phyloP scores from a whole-genome alignment of 2,888 invertebrate genomes.

The Lasioglossum oenotherae region DNA sequence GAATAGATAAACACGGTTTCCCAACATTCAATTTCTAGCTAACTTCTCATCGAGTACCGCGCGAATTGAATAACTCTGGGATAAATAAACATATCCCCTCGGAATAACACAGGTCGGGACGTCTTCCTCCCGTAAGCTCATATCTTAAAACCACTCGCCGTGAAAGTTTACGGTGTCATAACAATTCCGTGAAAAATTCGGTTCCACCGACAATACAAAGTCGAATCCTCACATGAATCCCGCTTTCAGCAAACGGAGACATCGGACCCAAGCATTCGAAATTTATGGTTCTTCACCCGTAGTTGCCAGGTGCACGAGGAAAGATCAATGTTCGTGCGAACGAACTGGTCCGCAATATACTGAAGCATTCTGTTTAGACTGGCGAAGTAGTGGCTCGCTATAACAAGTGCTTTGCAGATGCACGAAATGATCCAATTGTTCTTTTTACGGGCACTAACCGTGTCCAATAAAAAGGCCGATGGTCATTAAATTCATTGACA shows the following conservation, averaged over 20 bases:
- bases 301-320: not conserved
- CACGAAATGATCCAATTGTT: not conserved
- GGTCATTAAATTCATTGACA: slow-evolving; percentile 2
- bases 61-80: not conserved
- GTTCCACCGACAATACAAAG: not conserved
- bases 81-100: not conserved
- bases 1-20: not conserved
- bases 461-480: not conserved
- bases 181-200: slow-evolving; percentile 10
- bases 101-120: not conserved
- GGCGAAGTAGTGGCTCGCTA: not conserved
- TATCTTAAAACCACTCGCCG: slow-evolving; percentile 6
- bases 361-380: not conserved
- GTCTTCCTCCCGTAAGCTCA: not conserved
- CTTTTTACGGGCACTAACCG: not conserved
- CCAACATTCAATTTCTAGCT: not conserved
- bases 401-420: slow-evolving; percentile 7
- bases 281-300: slow-evolving; percentile 18
- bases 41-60: not conserved
- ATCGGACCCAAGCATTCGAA: not conserved
- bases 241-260: not conserved
- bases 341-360: slow-evolving; percentile 23
- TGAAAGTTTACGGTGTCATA: slow-evolving; percentile 8
- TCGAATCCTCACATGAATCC: slow-evolving; percentile 14
- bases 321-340: slow-evolving; percentile 10